Evolutionary conservation across 64 coral and sea anemone genomes (phyloP).

Genomic region (Trachythela sp.): DNA sequence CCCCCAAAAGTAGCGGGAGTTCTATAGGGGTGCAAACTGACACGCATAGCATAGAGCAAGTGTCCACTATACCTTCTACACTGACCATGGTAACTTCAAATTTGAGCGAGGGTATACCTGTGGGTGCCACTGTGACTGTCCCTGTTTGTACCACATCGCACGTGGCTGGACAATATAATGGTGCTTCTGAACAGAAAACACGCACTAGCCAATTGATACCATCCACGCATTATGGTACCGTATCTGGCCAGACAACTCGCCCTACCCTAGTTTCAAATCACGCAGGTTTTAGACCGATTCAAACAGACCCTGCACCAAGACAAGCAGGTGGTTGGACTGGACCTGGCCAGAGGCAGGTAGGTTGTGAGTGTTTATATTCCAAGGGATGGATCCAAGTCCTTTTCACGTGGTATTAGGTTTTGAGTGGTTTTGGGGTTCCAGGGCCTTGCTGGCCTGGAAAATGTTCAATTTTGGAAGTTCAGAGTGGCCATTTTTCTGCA

Average conservation of each 20-base stretch:
- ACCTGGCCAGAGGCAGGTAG: not conserved
- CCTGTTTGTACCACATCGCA: not conserved
- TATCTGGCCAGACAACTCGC: no score
- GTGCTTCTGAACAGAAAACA: not conserved
- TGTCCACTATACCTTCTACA: no score
- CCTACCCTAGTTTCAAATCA: not conserved
- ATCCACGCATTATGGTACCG: not conserved
- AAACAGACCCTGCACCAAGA: not conserved
- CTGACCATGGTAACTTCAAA: no score
- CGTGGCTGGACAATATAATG: not conserved
- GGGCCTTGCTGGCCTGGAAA: no score
- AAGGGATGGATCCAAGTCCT: no score
- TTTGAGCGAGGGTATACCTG: no score
- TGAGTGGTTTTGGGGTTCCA: no score
- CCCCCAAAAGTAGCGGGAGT: not conserved
- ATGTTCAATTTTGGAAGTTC: no score
- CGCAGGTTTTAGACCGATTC: not conserved
- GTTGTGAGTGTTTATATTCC: not conserved
- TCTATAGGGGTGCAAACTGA: not conserved
- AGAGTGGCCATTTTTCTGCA: no score
- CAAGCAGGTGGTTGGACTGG: not conserved
- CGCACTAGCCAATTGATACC: not conserved
- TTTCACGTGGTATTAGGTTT: no score
- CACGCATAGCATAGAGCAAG: not conserved
- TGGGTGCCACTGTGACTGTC: no score